Conservation (phyloP, 2,113 vertebrate genomes). For the Bujurquina vittata region DNA sequence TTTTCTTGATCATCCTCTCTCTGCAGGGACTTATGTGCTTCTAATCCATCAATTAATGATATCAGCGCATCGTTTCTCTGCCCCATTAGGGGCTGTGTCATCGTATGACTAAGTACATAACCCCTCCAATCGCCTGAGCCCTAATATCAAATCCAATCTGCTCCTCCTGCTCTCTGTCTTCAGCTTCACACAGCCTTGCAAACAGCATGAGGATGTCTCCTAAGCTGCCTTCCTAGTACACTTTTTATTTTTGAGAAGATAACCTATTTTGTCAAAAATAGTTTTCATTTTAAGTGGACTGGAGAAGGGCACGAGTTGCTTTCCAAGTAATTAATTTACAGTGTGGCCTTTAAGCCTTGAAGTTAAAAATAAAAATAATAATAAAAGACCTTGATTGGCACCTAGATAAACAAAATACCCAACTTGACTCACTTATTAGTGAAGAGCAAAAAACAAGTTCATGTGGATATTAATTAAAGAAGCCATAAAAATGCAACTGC, state of each 20-base stretch:
- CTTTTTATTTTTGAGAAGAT: background rate
- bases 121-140: slow-evolving; percentile 46
- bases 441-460: slow-evolving; percentile 5
- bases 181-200: slow-evolving; percentile 1
- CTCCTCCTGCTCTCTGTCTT: slow-evolving; percentile 18
- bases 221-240: background rate
- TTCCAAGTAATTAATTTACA: slow-evolving; percentile 11
- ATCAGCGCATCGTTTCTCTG: slow-evolving; percentile 73
- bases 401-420: slow-evolving; percentile 13
- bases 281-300: background rate
- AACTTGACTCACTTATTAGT: background rate
- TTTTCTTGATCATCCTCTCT: slow-evolving; percentile 69
- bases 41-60: slow-evolving; percentile 82
- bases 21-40: slow-evolving; percentile 69
- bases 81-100: slow-evolving; percentile 74
- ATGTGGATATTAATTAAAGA: background rate
- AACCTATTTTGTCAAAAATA: background rate
- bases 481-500: background rate
- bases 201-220: background rate
- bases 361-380: background rate
- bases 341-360: background rate
- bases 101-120: slow-evolving; percentile 69
- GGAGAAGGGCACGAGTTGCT: background rate
- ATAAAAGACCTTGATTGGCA: background rate
- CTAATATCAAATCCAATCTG: slow-evolving; percentile 62